A percentile compares a stretch with the other conserved stretches of the same genome.
phyloP scores from a whole-genome alignment of 37 sponge, comb jelly and placozoan species.

The Oscarella lobularis region DNA sequence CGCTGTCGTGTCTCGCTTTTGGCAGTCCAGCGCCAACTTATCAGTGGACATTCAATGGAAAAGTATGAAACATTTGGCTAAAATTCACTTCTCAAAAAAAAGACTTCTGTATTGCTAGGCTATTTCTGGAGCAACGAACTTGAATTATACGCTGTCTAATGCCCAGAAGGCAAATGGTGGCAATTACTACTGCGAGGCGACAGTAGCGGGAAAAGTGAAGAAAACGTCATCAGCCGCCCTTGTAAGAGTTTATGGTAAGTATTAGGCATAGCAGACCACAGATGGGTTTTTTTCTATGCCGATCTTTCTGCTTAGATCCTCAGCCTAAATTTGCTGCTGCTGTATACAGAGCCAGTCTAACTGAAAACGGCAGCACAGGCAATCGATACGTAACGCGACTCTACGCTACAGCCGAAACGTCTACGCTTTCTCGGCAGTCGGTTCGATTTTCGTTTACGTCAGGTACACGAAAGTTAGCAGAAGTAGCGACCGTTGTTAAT shows the following conservation, averaged over 20 bases:
- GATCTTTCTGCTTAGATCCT: too few species aligned
- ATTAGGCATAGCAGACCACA: background rate
- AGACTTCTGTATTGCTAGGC: too few species aligned
- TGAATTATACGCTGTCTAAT: background rate
- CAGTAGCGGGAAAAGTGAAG: background rate
- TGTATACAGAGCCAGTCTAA: background rate
- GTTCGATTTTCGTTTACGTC: background rate
- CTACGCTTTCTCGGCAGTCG: background rate
- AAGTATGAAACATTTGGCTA: background rate
- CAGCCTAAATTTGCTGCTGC: background rate
- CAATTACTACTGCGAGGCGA: background rate
- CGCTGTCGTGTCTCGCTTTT: background rate
- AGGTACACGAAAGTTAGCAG: too few species aligned
- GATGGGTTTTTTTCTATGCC: too few species aligned
- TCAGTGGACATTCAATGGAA: background rate
- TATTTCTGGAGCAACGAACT: background rate
- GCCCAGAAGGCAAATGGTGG: background rate
- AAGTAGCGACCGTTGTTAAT: background rate
- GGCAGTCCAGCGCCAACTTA: conserved; percentile 3
- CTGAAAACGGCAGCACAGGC: background rate
- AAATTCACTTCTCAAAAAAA: background rate
- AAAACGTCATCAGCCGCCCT: background rate
- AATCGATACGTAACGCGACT: background rate
- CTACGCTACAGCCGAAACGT: background rate
- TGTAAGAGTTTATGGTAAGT: background rate